phyloP scores from a whole-genome alignment of 2,113 vertebrate species.

The Pampusana beccarii region DNA sequence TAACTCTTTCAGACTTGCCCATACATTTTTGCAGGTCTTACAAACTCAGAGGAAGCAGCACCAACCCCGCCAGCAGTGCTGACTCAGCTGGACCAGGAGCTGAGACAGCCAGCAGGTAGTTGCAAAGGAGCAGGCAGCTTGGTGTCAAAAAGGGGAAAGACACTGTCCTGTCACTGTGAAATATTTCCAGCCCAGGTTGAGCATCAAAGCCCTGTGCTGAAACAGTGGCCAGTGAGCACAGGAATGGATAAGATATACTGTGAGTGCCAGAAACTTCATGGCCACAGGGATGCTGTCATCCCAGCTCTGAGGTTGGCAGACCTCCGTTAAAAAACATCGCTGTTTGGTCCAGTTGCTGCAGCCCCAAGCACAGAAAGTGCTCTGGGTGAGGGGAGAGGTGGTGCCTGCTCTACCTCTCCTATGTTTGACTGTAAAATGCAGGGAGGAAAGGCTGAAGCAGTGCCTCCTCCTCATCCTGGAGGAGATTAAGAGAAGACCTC shows the following conservation, averaged over 20 bases:
- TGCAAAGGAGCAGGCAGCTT: slow-evolving; percentile 9
- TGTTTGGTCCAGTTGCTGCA: not conserved
- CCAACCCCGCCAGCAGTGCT: not conserved
- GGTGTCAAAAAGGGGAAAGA: not conserved
- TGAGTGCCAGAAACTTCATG: not conserved
- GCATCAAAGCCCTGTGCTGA: not conserved
- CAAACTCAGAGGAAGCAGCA: not conserved
- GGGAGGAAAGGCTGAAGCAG: not conserved
- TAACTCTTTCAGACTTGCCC: not conserved
- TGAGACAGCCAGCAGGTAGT: not conserved
- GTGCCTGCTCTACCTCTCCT: not conserved
- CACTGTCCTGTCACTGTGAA: not conserved
- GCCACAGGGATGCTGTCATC: not conserved
- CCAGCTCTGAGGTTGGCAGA: not conserved
- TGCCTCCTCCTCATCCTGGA: not conserved
- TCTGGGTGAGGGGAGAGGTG: not conserved
- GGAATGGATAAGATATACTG: not conserved
- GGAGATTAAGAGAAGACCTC: too few species aligned
- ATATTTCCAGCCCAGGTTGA: not conserved
- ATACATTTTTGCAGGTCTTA: not conserved
- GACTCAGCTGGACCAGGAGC: not conserved
- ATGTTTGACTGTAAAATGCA: not conserved
- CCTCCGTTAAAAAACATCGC: not conserved
- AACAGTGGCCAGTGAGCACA: not conserved
- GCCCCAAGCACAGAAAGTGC: not conserved